Base-by-base conservation (phyloP, 2,113 vertebrate species). In the Camelus bactrianus region DNA sequence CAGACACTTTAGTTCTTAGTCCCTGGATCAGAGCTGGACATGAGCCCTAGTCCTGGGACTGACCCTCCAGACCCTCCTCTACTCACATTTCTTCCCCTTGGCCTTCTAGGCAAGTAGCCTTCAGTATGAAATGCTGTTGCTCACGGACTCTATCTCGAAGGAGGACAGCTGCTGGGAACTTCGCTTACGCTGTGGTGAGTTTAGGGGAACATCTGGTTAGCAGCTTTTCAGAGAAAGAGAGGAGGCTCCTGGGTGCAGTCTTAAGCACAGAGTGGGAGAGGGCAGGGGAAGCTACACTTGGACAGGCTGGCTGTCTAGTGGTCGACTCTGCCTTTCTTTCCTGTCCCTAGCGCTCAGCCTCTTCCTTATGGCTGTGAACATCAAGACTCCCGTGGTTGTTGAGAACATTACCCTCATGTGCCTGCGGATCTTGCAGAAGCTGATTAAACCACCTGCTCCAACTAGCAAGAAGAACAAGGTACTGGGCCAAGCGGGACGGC, bases 381-480 rank as follows among this genome's bases (percentile, higher is more conserved):
- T 99, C 93, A 99, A 99, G 98, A 99, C 99, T 1, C 99, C 99
- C 0, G 99, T 99, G 38, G 99, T 99, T n/a, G 99, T 99, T 83
- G 99, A 99, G 95, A 99, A 99, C 98, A 99, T 99, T 96, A 99
- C 99, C 28, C 99, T 99, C 85, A 99, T 99, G 99, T 99, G 99
- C 97, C 98, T 99, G 98, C 99, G 99, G 98, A 99, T 99, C 97
- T 98, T 99, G 16, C 99, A 99, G 97, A 99, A 99, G 97, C 99
- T 99, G 86, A 99, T 99, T 95, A 99, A 99, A 93, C 99, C 99
- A 1, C 99, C 99, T 87, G 99, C 99, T 50, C 99, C 99, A n/a
- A 99, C 99, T 75, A 99, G 99, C 99, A 99, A 99, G 98, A 99
- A 99, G 97, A 99, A 99, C 98, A 99, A 99, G 99, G 99, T 99